phyloP scores from a whole-genome alignment of 2,797 vertebrate genomes.

The Hydrocynus forskahlii region DNA sequence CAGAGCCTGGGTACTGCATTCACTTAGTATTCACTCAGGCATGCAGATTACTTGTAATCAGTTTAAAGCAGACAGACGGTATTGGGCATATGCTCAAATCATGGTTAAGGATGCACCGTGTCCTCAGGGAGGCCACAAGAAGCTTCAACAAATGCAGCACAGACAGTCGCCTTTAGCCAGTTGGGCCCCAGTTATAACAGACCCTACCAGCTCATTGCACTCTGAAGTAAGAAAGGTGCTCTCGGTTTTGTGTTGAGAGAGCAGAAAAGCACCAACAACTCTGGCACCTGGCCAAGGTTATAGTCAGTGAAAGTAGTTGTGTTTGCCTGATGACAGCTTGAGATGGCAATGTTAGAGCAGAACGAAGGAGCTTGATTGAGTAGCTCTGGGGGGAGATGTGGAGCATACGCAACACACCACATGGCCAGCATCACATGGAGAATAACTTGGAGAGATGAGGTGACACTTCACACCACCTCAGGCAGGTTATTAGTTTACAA shows the following conservation, averaged over 20 bases:
- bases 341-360: constrained; percentile 62
- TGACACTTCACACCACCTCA: constrained; percentile 34
- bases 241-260: constrained; percentile 51
- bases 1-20: constrained; percentile 59
- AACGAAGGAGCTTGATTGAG: constrained; percentile 52
- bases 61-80: constrained; percentile 67
- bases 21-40: constrained; percentile 65
- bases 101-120: constrained; percentile 66
- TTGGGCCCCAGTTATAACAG: constrained; percentile 43
- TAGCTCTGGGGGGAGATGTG: constrained; percentile 47
- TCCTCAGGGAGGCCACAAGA: constrained; percentile 59
- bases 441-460: constrained; percentile 24
- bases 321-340: constrained; percentile 71
- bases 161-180: constrained; percentile 61
- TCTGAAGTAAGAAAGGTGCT: constrained; percentile 54
- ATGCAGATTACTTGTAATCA: constrained; percentile 74
- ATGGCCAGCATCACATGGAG: constrained; percentile 45
- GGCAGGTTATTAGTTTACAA: neutral
- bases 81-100: constrained; percentile 71
- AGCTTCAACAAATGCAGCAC: constrained; percentile 63
- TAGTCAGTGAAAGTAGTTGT: constrained; percentile 57
- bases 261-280: constrained; percentile 45
- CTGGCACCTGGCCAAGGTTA: constrained; percentile 67
- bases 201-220: constrained; percentile 57
- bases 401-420: constrained; percentile 56